Conservation (phyloP, 2,888 invertebrate genomes). For the Troilus luridus region DNA sequence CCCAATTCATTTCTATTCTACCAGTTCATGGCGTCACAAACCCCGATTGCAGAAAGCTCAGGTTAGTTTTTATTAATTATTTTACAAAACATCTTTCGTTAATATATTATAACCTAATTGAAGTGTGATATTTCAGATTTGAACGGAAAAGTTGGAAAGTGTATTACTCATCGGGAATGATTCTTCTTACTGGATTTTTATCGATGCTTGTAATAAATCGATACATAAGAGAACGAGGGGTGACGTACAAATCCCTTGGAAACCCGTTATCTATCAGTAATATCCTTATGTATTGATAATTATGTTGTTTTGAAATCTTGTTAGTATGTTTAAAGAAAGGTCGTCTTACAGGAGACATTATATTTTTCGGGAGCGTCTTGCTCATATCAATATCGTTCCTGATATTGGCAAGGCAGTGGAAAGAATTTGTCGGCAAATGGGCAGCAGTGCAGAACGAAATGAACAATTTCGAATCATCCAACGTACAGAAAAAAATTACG, state of each 20-base stretch:
- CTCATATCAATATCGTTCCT: conserved; percentile 73
- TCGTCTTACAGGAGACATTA: conserved; percentile 68
- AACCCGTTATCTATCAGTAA: background rate
- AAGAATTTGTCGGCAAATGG: conserved; percentile 69
- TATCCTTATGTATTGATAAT: background rate
- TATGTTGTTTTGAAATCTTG: background rate
- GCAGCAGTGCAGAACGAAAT: conserved; percentile 68
- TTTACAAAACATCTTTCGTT: background rate
- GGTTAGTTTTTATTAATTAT: conserved; percentile 66
- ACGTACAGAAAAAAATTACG: conserved; percentile 67
- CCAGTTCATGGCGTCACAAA: conserved; percentile 72
- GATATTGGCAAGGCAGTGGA: conserved; percentile 73
- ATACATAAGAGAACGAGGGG: background rate
- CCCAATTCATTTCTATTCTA: conserved; percentile 72
- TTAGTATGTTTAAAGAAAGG: background rate
- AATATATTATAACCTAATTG: background rate
- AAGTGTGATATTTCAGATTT: conserved; percentile 50
- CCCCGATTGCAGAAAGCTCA: conserved; percentile 69
- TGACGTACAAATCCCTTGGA: conserved; percentile 2
- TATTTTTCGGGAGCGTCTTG: conserved; percentile 74
- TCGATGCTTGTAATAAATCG: background rate
- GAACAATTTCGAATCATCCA: conserved; percentile 66
- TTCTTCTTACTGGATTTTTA: background rate
- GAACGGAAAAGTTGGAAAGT: conserved; percentile 58
- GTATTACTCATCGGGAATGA: conserved; percentile 30